Percentiles rank a stretch among this genome's conserved stretches.
Conservation (phyloP, 2,797 vertebrate genomes). For the Ptychadena robeensis region DNA sequence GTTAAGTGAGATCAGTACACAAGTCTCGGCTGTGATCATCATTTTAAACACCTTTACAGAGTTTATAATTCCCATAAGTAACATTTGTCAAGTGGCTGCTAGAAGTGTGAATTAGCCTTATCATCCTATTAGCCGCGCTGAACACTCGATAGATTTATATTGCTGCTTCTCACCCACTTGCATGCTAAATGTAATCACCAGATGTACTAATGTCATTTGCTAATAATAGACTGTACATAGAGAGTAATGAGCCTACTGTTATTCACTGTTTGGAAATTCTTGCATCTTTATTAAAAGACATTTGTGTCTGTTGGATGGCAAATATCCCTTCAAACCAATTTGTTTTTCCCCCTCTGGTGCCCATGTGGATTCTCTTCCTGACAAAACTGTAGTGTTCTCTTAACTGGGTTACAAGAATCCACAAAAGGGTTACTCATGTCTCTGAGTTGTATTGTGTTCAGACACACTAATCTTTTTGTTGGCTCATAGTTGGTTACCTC, state of each 20-base stretch:
- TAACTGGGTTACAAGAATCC: slow-evolving; percentile 68
- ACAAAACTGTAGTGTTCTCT: slow-evolving; percentile 66
- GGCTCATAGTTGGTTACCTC: slow-evolving; percentile 65
- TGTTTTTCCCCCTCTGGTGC: slow-evolving; percentile 57
- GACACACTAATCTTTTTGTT: slow-evolving; percentile 74
- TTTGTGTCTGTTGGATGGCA: slow-evolving; percentile 61
- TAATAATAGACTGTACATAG: slow-evolving; percentile 54
- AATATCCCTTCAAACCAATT: slow-evolving; percentile 46
- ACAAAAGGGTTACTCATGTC: slow-evolving; percentile 72
- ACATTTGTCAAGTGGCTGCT: slow-evolving; percentile 5
- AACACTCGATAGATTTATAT: slow-evolving; percentile 14
- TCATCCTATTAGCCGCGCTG: slow-evolving; percentile 11
- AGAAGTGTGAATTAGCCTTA: slow-evolving; percentile 11
- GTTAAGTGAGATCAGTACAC: neutral
- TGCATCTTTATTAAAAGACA: slow-evolving; percentile 62
- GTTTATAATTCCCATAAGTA: slow-evolving; percentile 7
- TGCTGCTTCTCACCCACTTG: slow-evolving; percentile 52
- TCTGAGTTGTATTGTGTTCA: slow-evolving; percentile 65
- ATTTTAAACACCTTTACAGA: neutral
- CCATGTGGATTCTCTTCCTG: slow-evolving; percentile 54
- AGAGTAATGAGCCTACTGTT: slow-evolving; percentile 49
- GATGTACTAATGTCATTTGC: slow-evolving; percentile 58
- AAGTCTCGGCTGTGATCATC: neutral
- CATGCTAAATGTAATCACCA: slow-evolving; percentile 56
- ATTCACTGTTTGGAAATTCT: slow-evolving; percentile 66